Base-by-base conservation (phyloP, 2,797 vertebrate genomes). In the Myotis vivesi region DNA sequence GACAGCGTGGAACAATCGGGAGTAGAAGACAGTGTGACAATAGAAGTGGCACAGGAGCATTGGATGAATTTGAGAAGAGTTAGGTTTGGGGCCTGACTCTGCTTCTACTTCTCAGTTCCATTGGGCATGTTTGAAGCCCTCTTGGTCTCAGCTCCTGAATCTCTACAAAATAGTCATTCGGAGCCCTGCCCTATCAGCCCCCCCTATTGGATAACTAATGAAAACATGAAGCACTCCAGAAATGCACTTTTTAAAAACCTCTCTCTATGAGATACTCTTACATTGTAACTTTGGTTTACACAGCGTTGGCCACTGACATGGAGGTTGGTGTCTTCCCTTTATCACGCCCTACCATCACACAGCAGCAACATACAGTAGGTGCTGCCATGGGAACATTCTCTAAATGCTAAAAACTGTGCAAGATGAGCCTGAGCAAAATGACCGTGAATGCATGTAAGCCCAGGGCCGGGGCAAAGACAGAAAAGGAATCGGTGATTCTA, bases 371-470 rank as follows among this genome's bases (percentile, higher is more conserved):
- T 22, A 25, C 13, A 25, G 17, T 55, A 94, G 53, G 46, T 68
- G 46, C 23, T 89, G 46, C 69, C 69, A 57, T 36, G 79, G 44
- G 91, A 82, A 59, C 72, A n/a, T 16, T 89, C 64, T 92, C 77
- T 55, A 66, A 89, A 85, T 46, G 38, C 69, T 64, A 68, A 72
- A 84, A 68, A 85, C 49, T 80, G 19, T 66, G 38, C 44, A 22
- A 36, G 69, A 91, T n/a, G 9, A 71, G 15, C 25, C 72, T 77
- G 25, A 71, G 46, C 20, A 91, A 81, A 55, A 84, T 28, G 81
- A 41, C 17, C 22, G n/a, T 59, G 87, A 94, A 64, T 51, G 44
- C 62, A n/a, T 83, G 3, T 64, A 51, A 92, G 36, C 28, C 30
- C 69, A 79, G 53, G 22, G 25, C 49, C 12, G 8, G 41, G 20